Conservation (phyloP, 2,113 vertebrate genomes). For the Bostrychus sinensis region DNA sequence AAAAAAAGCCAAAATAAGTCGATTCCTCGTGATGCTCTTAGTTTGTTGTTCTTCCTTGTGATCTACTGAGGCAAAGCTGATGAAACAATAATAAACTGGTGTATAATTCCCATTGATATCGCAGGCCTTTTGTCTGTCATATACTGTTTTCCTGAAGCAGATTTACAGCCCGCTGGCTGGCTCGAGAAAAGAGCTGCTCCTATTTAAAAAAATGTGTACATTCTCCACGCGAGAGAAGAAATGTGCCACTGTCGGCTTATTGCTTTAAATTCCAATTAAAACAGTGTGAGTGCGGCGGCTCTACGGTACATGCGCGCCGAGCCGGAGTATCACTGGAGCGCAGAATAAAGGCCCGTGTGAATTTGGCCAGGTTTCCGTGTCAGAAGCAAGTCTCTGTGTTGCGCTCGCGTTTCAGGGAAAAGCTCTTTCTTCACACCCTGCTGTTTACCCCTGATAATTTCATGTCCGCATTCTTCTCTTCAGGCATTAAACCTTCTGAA, state of each 20-base stretch:
- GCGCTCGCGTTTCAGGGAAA: slow-evolving; percentile 59
- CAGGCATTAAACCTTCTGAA: slow-evolving; percentile 78
- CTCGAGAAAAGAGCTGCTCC: slow-evolving; percentile 18
- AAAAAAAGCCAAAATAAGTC: not conserved
- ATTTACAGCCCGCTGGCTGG: slow-evolving; percentile 31
- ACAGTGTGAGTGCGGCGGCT: slow-evolving; percentile 40
- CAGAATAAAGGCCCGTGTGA: slow-evolving; percentile 71
- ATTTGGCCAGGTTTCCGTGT: slow-evolving; percentile 80
- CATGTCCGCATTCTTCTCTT: slow-evolving; percentile 76
- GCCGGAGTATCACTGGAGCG: slow-evolving; percentile 69
- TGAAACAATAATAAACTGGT: slow-evolving; percentile 5
- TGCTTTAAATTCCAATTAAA: slow-evolving; percentile 69
- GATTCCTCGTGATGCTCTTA: not conserved
- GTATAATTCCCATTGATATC: slow-evolving; percentile 21
- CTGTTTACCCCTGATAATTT: slow-evolving; percentile 82
- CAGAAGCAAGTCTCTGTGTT: slow-evolving; percentile 71
- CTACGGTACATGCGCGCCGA: slow-evolving; percentile 36
- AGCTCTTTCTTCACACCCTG: slow-evolving; percentile 75
- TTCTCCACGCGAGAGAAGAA: slow-evolving; percentile 42
- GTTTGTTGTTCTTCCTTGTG: slow-evolving; percentile 8
- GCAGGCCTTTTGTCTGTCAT: slow-evolving; percentile 10
- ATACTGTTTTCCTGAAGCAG: slow-evolving; percentile 30
- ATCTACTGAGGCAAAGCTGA: not conserved
- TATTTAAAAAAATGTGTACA: slow-evolving; percentile 43
- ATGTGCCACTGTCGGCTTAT: slow-evolving; percentile 50